These are phyloP conservation scores for Ctenosaura bakeri DNA, from an alignment of 2,797 vertebrate genomes.

Conservation along the genomic window DNA sequence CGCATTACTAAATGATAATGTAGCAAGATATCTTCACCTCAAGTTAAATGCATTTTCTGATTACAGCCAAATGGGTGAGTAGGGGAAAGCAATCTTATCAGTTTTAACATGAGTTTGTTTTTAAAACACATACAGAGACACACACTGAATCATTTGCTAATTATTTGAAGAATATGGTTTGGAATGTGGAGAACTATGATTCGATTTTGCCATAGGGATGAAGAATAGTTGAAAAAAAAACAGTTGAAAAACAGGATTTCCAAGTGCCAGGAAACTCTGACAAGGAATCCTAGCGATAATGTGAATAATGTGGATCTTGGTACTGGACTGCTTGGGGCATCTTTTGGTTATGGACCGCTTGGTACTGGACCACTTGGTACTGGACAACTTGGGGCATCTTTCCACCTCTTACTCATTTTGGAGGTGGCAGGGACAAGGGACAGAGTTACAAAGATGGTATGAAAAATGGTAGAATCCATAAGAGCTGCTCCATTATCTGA, in stretches of 20 bases:
- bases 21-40: constrained; percentile 19
- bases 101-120: neutral
- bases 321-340: neutral
- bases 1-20: constrained; percentile 8
- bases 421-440: too few species aligned
- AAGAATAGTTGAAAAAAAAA: too few species aligned
- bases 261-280: too few species aligned
- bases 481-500: neutral
- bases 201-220: neutral
- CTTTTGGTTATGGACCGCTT: too few species aligned
- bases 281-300: neutral
- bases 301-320: neutral
- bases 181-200: neutral
- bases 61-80: neutral
- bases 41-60: constrained; percentile 10
- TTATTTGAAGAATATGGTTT: constrained; percentile 5
- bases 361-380: neutral
- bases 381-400: neutral
- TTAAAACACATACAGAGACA: neutral
- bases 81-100: neutral
- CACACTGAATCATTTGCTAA: neutral
- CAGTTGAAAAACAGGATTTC: too few species aligned
- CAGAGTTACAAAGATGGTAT: neutral
- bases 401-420: neutral
- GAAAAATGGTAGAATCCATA: neutral